Evolutionary conservation across 1,140 invertebrate genomes (phyloP).

Genomic region (Aphelinus atriplicis): DNA sequence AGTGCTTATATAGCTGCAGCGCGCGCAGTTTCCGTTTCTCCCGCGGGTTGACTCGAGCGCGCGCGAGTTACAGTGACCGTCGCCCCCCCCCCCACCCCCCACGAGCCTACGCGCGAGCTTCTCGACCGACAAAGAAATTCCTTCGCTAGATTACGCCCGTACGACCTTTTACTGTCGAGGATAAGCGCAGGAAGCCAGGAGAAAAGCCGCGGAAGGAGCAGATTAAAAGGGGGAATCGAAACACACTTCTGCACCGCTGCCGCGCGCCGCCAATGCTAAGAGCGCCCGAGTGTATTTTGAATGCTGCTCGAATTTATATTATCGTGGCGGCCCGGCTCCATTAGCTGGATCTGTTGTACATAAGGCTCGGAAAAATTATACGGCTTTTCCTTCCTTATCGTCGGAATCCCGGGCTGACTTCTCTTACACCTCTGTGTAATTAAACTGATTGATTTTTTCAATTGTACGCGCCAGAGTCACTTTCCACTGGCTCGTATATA

Average conservation of each 20-base stretch:
- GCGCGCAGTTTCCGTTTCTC: constrained; percentile 30
- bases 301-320: constrained; percentile 30
- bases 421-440: background rate
- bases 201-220: constrained; percentile 41
- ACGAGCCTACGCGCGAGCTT: constrained; percentile 31
- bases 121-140: constrained; percentile 58
- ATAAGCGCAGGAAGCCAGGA: constrained; percentile 48
- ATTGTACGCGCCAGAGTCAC: too few species aligned
- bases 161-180: constrained; percentile 51
- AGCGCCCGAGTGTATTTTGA: background rate
- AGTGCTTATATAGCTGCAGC: background rate
- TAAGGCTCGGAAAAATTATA: background rate
- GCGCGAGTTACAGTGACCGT: background rate
- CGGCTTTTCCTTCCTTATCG: constrained; percentile 16
- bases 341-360: constrained; percentile 14
- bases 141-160: constrained; percentile 55
- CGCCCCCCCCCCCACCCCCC: constrained; percentile 37
- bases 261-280: too few species aligned
- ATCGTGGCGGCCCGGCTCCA: constrained; percentile 3
- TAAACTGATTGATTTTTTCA: too few species aligned
- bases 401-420: background rate
- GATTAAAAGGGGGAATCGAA: too few species aligned
- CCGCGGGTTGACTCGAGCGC: constrained; percentile 9
- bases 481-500: too few species aligned
- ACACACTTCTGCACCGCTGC: too few species aligned